Percentiles rank a stretch among this genome's conserved stretches.
These are phyloP conservation scores for Felis chaus DNA, from an alignment of 2,113 vertebrate genomes.

Conservation along the genomic window DNA sequence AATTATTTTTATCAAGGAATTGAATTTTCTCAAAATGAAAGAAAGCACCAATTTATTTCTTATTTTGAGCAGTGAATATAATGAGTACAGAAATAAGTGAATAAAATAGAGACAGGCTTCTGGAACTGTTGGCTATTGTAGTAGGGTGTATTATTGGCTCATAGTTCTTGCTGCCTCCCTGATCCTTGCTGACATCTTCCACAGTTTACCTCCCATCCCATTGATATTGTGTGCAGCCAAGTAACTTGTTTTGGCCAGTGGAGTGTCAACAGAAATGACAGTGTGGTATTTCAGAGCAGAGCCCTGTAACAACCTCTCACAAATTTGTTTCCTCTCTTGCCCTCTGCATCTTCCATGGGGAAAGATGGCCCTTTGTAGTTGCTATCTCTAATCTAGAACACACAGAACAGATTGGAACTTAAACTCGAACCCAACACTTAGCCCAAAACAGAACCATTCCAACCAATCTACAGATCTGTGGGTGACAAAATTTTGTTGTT, in stretches of 20 bases:
- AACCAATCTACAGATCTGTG: not conserved
- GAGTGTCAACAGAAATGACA: not conserved
- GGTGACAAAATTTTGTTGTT: not conserved
- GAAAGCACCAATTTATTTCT: not conserved
- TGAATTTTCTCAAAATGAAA: not conserved
- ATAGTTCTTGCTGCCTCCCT: not conserved
- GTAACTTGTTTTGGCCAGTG: not conserved
- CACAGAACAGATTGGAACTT: not conserved
- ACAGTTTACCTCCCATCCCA: not conserved
- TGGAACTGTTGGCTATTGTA: not conserved
- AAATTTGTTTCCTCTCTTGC: not conserved
- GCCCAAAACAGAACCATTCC: not conserved
- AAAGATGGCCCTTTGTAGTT: not conserved
- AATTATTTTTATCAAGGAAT: not conserved
- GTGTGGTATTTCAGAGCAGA: not conserved
- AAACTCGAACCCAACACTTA: not conserved
- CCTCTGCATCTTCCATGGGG: not conserved
- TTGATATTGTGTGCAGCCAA: not conserved
- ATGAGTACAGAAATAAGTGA: slow-evolving; percentile 11
- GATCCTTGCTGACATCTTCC: not conserved
- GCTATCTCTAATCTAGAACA: not conserved
- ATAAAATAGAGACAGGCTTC: not conserved
- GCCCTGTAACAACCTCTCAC: not conserved
- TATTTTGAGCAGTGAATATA: not conserved
- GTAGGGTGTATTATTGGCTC: not conserved